Percentiles rank a stretch among this genome's conserved stretches.
Evolutionary conservation across 1,140 invertebrate species (phyloP).

Genomic region (Saccostrea echinata): DNA sequence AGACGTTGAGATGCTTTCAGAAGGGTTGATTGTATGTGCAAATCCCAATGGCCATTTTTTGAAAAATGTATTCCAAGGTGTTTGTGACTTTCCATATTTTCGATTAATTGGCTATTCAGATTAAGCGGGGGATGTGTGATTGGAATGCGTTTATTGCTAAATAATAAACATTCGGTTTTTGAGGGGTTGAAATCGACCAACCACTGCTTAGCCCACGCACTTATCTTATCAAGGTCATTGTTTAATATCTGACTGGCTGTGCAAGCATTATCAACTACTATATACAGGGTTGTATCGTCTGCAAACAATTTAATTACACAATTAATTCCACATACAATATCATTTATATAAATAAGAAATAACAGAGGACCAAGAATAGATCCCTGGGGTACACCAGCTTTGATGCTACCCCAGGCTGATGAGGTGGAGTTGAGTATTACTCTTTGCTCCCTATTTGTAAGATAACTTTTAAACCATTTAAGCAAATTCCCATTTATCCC

Average conservation of each 20-base stretch:
- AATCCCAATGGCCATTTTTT: too few species aligned
- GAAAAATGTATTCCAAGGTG: too few species aligned
- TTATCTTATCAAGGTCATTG: too few species aligned
- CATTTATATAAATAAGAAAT: constrained; percentile 35
- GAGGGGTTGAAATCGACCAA: too few species aligned
- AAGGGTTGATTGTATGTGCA: too few species aligned
- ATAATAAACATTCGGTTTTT: too few species aligned
- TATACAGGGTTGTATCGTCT: constrained; percentile 26
- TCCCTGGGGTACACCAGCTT: constrained; percentile 13
- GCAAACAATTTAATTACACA: constrained; percentile 16
- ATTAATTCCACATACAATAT: background rate
- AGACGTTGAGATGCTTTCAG: too few species aligned
- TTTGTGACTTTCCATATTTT: too few species aligned
- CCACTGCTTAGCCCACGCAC: too few species aligned
- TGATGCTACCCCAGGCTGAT: background rate
- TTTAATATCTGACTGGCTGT: background rate
- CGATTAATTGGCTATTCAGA: too few species aligned
- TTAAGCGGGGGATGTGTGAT: too few species aligned
- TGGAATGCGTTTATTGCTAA: too few species aligned
- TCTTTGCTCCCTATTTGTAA: background rate
- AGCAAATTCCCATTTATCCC: background rate
- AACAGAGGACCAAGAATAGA: constrained; percentile 18
- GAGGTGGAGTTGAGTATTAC: background rate
- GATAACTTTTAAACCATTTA: background rate
- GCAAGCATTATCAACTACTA: background rate